Base-by-base conservation (phyloP, 2,797 vertebrate species). In the Pachyuromys duprasi region DNA sequence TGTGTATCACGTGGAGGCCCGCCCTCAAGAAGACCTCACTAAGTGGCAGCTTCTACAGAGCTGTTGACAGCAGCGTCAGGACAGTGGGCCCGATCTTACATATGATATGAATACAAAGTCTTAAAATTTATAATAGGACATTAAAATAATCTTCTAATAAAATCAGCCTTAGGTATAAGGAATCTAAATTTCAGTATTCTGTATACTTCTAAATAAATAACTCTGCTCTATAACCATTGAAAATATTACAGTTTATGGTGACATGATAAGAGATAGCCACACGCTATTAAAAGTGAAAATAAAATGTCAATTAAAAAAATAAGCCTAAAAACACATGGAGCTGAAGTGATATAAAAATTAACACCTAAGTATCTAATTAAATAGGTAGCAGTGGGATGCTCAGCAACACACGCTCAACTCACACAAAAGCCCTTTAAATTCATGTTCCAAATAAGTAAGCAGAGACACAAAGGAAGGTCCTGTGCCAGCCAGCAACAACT, bases 401-500 rank as follows among this genome's bases (percentile, higher is more conserved):
- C 81, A 97, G 95, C 94, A 96, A 97, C 75, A 97, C 78, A 91
- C 76, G 78, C 94, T 86, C 95, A 98, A 98, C 95, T 93, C 89
- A 92, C 86, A 86, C 94, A 97, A 94, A 96, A 97, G 96, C 36
- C 97, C 96, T 98, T 98, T 97, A 98, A 98, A 97, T 78, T 96
- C 97, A 95, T 39, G 94, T 97, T 96, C 89, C 86, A 98, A 99
- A 99, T 99, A 99, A 99, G 99, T 97, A 98, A 97, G 96, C 83
- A 42, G 70, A 96, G 95, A 97, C 89, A 97, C 90, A 91, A 98
- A 98, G 96, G 84, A 96, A 98, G 95, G 97, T 98, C 99, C 99
- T 99, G 99, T 99, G 98, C 99, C 99, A 99, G 99, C 99, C 99
- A 99, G 99, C 99, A 97, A 99, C 98, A 98, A 98, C 98, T 98